Evolutionary conservation across 2,797 vertebrate genomes (phyloP), one percentile per base, ranked within the genome.

Genomic region (Ctenopoma multispine): DNA sequence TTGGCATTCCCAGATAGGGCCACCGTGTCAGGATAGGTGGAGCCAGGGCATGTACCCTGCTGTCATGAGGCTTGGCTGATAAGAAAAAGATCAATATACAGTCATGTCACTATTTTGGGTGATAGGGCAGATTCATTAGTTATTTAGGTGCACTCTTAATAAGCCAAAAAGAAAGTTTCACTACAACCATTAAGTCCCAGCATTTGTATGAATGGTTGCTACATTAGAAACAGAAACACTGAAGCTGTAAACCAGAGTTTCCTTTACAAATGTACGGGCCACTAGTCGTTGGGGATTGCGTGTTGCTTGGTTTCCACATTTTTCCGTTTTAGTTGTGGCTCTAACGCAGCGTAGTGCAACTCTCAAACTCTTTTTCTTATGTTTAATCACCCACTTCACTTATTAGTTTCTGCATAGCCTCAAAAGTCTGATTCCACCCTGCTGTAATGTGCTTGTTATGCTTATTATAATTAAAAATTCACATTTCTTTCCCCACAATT

Each of bases 1-100:
- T 77, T 80, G 81, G 69, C 72, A 56, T 70, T 57, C 41, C 53
- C 64, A 77, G 75, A 86, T 83, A 80, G 57, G 65, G 69, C 58
- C 58, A 69, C 53, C 49, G 58, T 53, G 77, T 70, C 56, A 38
- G 76, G 72, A 70, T 67, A 81, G 80, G 73, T 81, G 77, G 78
- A 80, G 81, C 79, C 78, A 64, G 61, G 72, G 74, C 72, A 77
- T 74, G 75, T 7, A 20, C 73, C 36, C 67, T 63, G 40, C 72
- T 75, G 53, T 72, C 55, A 80, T 49, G 59, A 43, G 47, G 14
- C 46, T 56, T 0, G 23, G 63, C 73, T 80, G 89, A 89, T 86
- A 90, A 79, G 64, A 69, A 72, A 76, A 80, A 41, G 38, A 62
- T 62, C 46, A 65, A 43, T 5, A 31, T 27, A 49, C 36, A 38